Percentiles rank a stretch among this genome's conserved stretches.
Conservation (phyloP, 2,113 vertebrate species). For the Gopherus flavomarginatus region DNA sequence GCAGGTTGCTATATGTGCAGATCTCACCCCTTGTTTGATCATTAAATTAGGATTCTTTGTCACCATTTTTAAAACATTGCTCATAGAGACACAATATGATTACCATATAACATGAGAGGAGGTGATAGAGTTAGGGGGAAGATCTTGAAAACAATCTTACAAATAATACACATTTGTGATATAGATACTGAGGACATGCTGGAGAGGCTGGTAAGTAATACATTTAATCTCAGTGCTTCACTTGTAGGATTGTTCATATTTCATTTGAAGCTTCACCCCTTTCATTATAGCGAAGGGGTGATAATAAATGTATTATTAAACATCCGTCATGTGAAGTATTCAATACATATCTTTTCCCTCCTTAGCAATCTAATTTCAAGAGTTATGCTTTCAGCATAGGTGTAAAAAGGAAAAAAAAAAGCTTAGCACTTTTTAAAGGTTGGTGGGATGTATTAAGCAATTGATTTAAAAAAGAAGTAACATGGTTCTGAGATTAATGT, state of each 20-base stretch:
- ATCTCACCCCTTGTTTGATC: background rate
- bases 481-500: background rate
- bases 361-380: background rate
- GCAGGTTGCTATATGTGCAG: background rate
- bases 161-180: background rate
- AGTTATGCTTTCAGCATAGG: background rate
- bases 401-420: background rate
- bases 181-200: constrained; percentile 17
- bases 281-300: background rate
- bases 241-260: background rate
- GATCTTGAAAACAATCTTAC: background rate
- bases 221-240: constrained; percentile 3
- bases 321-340: background rate
- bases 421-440: background rate
- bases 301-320: constrained; percentile 23
- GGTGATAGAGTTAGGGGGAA: fast-evolving
- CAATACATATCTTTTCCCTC: background rate
- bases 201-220: constrained; percentile 44
- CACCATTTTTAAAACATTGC: background rate
- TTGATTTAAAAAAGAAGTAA: background rate
- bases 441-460: background rate
- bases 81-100: background rate
- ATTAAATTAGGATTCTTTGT: background rate
- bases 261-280: constrained; percentile 27
- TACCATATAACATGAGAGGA: background rate